Evolutionary conservation across 1,140 invertebrate species (phyloP), one percentile per base, ranked within the genome.

Genomic region (Drosophila funebris): DNA sequence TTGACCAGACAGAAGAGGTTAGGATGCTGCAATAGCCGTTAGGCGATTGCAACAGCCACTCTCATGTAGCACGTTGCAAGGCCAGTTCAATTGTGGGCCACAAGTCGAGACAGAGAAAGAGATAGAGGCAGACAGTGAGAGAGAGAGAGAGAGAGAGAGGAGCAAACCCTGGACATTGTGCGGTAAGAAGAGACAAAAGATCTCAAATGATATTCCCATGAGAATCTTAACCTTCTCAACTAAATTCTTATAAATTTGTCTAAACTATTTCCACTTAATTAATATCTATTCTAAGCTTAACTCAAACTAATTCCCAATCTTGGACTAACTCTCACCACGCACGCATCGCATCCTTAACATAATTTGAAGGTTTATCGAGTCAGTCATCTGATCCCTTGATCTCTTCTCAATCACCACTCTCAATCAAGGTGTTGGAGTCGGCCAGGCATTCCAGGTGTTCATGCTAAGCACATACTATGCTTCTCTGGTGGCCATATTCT

Each of bases 401-500:
- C 41, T 70, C 41, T 60, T 39, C 43, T 57, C 11, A 43, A 50
- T 50, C 50, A 43, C 62, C 54, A n/a, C n/a, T n/a, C n/a, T n/a
- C n/a, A n/a, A n/a, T n/a, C 50, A 85, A 96, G 96, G 96, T 61
- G 94, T 97, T 68, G 96, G 96, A 16, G 94, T 94, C 91, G 95
- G 95, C 8, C 96, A 96, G 93, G 93, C 96, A 72, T 94, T 96
- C 64, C 94, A 95, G 5, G 95, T 95, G 64, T 93, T 94, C 1
- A 94, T 95, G 58, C 94, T 96, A 31, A 92, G 84, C 48, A 94
- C 94, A 18, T 97, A 96, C 90, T 97, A 96, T 91, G 96, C 78
- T 53, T 76, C 80, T 8, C 93, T 98, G 68, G 95, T 97, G 92
- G 94, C 94, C 0, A 94, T 96, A 81, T 96, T 95, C 2, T 87